phyloP scores from a whole-genome alignment of 2,888 invertebrate species.

The Euproctis similis region DNA sequence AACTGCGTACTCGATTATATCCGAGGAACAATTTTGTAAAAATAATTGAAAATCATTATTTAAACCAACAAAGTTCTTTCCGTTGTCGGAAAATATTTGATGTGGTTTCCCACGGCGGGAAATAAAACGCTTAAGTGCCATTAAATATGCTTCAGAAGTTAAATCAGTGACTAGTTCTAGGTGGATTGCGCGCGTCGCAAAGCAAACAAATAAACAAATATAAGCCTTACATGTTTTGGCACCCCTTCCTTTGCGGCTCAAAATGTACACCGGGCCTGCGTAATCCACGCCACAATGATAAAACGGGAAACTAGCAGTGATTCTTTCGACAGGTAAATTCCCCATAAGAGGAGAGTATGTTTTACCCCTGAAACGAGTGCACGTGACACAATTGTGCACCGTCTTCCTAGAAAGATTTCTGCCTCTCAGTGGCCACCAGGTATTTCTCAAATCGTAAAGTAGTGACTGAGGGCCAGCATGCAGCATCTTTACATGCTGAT shows the following conservation, averaged over 20 bases:
- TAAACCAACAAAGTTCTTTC: too few relatives aligned
- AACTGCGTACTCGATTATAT: too few relatives aligned
- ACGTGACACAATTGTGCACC: conserved; percentile 5
- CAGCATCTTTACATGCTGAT: conserved; percentile 6
- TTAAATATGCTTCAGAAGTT: not conserved
- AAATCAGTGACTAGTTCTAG: not conserved
- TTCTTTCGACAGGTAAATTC: not conserved
- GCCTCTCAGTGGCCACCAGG: conserved; percentile 8
- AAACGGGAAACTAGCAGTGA: not conserved
- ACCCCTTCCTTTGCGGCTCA: conserved; percentile 1
- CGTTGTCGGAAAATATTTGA: conserved; percentile 1
- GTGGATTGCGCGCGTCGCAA: not conserved
- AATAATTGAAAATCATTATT: too few relatives aligned
- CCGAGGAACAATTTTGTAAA: too few relatives aligned
- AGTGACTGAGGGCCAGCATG: conserved; percentile 10
- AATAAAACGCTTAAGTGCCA: not conserved
- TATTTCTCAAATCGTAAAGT: conserved; percentile 3
- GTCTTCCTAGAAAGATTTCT: conserved; percentile 8
- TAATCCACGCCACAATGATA: conserved; percentile 1
- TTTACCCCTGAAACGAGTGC: not conserved
- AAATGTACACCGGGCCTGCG: not conserved
- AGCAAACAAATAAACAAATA: conserved; percentile 1
- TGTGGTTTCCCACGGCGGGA: not conserved
- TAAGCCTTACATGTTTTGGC: not conserved
- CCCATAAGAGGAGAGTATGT: not conserved